Conservation (phyloP, 2,888 invertebrate species). For the Noctua janthe region DNA sequence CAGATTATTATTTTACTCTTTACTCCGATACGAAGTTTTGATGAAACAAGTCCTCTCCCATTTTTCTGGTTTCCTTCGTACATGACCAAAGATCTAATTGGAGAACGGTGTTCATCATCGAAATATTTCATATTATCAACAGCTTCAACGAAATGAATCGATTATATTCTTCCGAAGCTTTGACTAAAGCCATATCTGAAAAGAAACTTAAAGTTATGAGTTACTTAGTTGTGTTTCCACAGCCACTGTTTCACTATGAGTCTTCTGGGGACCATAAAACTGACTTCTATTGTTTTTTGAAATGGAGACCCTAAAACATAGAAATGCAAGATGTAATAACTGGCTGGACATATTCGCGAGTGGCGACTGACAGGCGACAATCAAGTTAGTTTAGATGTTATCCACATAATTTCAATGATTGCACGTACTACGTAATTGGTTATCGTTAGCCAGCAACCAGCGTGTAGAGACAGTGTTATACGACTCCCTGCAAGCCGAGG, state of each 20-base stretch:
- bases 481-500: slow-evolving; percentile 30
- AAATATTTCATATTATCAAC: not conserved
- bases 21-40: not conserved
- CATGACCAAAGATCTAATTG: not conserved
- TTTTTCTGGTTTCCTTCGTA: not conserved
- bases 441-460: slow-evolving; percentile 23
- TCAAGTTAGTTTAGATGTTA: not conserved
- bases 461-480: slow-evolving; percentile 41
- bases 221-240: not conserved
- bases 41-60: no score
- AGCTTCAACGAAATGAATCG: slow-evolving; percentile 2
- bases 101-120: not conserved
- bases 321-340: not conserved
- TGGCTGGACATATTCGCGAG: not conserved
- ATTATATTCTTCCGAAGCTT: not conserved
- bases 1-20: not conserved
- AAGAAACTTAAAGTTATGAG: not conserved
- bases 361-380: not conserved
- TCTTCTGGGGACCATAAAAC: not conserved
- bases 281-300: not conserved
- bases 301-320: not conserved
- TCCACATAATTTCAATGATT: slow-evolving; percentile 5
- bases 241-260: not conserved
- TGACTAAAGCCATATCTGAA: not conserved
- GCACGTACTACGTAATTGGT: slow-evolving; percentile 22